Evolutionary conservation across 2,888 invertebrate species (phyloP).

Genomic region (Trypoxylon attenuatum): DNA sequence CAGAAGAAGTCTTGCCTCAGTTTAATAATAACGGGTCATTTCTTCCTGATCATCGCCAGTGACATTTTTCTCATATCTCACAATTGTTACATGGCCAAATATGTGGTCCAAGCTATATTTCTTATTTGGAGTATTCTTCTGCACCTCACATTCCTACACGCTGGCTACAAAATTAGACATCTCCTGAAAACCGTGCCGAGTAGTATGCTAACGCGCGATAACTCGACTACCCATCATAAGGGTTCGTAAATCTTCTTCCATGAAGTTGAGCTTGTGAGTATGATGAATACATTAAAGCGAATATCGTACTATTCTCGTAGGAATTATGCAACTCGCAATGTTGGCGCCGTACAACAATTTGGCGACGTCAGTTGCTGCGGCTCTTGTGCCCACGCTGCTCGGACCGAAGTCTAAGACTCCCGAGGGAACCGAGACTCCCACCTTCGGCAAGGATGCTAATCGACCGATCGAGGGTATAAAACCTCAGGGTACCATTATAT

Average conservation of each 20-base stretch:
- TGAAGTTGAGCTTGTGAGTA: no score
- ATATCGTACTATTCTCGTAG: constrained; percentile 59
- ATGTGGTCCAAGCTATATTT: constrained; percentile 76
- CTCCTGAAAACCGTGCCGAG: constrained; percentile 74
- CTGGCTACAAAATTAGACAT: constrained; percentile 75
- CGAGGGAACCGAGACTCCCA: constrained; percentile 27
- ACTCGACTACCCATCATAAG: constrained; percentile 71
- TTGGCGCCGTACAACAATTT: constrained; percentile 77
- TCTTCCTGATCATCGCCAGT: constrained; percentile 75
- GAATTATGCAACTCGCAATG: constrained; percentile 76
- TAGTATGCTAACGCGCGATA: constrained; percentile 72
- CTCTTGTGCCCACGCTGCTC: constrained; percentile 76
- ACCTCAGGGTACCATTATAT: background rate
- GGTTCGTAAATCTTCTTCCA: constrained; percentile 60
- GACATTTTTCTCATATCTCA: constrained; percentile 75
- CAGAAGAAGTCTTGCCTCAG: constrained; percentile 76
- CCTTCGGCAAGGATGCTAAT: constrained; percentile 17
- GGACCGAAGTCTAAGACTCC: constrained; percentile 67
- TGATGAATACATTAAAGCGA: no score
- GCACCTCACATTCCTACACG: constrained; percentile 77
- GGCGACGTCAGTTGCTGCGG: constrained; percentile 76
- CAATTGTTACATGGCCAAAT: constrained; percentile 74
- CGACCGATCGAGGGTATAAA: constrained; percentile 18
- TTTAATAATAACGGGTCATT: constrained; percentile 76
- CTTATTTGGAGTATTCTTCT: constrained; percentile 77